phyloP scores from a whole-genome alignment of 2,888 invertebrate genomes.

The Hypomecis punctinalis region DNA sequence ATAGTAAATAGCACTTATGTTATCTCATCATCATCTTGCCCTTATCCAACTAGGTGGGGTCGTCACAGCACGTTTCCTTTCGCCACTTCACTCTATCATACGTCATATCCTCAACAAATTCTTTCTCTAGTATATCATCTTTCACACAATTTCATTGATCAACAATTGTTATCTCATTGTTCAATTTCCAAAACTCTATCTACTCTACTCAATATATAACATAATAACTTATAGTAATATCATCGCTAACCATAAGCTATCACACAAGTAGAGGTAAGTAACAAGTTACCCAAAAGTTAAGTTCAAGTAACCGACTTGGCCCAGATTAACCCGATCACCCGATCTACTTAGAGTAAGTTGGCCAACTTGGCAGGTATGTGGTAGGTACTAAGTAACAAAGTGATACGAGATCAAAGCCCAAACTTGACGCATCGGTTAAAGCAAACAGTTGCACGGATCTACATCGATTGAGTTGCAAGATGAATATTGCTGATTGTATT shows the following conservation, averaged over 20 bases:
- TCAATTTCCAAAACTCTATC: no score
- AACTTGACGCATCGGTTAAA: conserved; percentile 28
- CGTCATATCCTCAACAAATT: no score
- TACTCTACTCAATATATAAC: not conserved
- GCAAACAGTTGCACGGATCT: not conserved
- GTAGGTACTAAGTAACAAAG: conserved; percentile 37
- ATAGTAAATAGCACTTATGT: no score
- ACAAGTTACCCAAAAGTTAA: conserved; percentile 28
- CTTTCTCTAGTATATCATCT: no score
- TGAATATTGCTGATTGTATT: not conserved
- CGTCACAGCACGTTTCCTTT: no score
- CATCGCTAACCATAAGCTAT: not conserved
- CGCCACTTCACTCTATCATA: no score
- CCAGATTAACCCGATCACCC: conserved; percentile 24
- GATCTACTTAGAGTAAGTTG: conserved; percentile 24
- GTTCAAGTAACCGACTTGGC: conserved; percentile 13
- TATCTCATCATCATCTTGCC: no score
- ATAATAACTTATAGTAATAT: not conserved
- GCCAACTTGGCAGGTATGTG: conserved; percentile 19
- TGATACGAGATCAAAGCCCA: conserved; percentile 28
- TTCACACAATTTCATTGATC: no score
- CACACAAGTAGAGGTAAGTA: conserved; percentile 10
- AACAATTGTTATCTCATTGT: no score
- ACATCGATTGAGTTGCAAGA: not conserved
- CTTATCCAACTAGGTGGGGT: no score